phyloP scores from a whole-genome alignment of 2,113 vertebrate genomes.

The Aleadryas rufinucha region DNA sequence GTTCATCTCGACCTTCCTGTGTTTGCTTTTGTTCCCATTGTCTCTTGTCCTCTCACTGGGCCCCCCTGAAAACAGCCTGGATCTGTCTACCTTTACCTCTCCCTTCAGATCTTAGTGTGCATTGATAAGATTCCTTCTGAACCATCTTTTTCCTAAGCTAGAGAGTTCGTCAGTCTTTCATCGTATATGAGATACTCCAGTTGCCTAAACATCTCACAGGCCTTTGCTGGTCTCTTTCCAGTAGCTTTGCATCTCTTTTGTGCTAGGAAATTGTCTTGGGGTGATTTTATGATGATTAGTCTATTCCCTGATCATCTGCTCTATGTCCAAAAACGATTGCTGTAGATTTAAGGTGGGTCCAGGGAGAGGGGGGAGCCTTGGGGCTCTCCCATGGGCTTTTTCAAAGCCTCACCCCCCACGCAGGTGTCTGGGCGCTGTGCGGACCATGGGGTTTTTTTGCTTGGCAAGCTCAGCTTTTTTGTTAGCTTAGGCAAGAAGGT shows the following conservation, averaged over 20 bases:
- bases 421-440: fast-evolving
- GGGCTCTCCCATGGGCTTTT: not conserved
- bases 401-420: not conserved
- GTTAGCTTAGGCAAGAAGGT: too few relatives aligned
- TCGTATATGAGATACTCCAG: not conserved
- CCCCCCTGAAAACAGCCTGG: not conserved
- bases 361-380: not conserved
- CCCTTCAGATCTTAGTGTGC: not conserved
- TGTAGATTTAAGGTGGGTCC: not conserved
- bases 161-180: not conserved
- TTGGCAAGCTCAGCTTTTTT: not conserved
- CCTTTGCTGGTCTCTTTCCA: not conserved
- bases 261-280: not conserved
- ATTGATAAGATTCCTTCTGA: not conserved
- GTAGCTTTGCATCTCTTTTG: not conserved
- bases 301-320: not conserved
- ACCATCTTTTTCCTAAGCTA: not conserved
- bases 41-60: not conserved
- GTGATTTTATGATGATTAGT: not conserved
- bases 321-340: not conserved
- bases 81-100: not conserved
- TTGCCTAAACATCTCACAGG: not conserved
- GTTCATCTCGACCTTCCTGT: not conserved
- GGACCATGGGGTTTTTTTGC: not conserved
- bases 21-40: not conserved